These are phyloP conservation scores for Psittacula cyanocephala DNA, from an alignment of 2,113 vertebrate genomes.

Conservation along the genomic window DNA sequence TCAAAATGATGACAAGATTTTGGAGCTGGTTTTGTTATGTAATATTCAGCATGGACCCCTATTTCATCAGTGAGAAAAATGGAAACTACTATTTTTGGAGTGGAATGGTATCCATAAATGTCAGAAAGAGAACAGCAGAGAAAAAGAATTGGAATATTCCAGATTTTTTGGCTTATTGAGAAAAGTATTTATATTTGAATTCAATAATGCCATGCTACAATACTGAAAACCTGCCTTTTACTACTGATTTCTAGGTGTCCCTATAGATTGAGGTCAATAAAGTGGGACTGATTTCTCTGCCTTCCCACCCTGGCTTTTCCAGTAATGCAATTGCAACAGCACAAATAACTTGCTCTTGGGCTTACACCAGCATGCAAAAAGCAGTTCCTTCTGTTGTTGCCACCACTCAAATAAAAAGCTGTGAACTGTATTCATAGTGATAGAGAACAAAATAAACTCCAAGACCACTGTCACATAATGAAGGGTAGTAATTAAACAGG, in stretches of 20 bases:
- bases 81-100: neutral
- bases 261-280: neutral
- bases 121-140: neutral
- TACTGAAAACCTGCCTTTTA: neutral
- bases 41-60: neutral
- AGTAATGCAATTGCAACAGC: neutral
- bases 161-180: neutral
- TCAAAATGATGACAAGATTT: neutral
- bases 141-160: neutral
- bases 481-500: neutral
- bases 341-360: neutral
- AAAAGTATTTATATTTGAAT: neutral
- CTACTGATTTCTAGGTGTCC: neutral
- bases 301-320: neutral
- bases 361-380: neutral
- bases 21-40: neutral
- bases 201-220: neutral
- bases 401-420: neutral
- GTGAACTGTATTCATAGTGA: neutral
- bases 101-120: fast-evolving
- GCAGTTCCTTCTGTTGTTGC: neutral
- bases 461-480: neutral
- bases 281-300: neutral
- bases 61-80: neutral
- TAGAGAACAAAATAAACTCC: neutral